Conservation (phyloP, 2,888 invertebrate species). For the Lochmaea capreae region DNA sequence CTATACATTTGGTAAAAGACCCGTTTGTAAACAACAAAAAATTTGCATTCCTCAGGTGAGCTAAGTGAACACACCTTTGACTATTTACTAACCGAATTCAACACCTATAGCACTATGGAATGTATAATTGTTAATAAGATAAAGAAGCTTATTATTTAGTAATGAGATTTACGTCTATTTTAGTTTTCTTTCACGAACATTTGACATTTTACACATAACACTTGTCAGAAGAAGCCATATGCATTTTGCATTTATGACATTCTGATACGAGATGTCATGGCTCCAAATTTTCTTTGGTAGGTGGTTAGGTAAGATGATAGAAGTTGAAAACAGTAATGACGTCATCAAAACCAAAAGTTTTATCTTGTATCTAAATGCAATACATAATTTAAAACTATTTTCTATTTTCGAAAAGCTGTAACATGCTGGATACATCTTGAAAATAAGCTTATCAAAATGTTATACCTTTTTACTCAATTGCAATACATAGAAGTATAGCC, state of each 20-base stretch:
- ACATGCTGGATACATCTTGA: too few relatives aligned
- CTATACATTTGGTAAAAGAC: conserved; percentile 36
- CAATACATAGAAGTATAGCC: too few relatives aligned
- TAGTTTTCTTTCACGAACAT: conserved; percentile 27
- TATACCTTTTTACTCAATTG: too few relatives aligned
- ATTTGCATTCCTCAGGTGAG: conserved; percentile 53
- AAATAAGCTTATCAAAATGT: too few relatives aligned
- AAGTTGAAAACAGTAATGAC: not conserved
- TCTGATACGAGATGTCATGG: conserved; percentile 6
- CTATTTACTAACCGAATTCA: conserved; percentile 14
- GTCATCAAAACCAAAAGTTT: not conserved
- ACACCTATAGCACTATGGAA: conserved; percentile 10
- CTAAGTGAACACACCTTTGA: conserved; percentile 35
- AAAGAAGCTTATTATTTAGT: conserved; percentile 14
- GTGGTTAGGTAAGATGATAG: not conserved
- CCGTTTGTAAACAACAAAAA: conserved; percentile 47
- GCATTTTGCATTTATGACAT: conserved; percentile 31
- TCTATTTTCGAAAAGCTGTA: too few relatives aligned
- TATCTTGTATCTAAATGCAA: too few relatives aligned
- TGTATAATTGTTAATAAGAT: conserved; percentile 14
- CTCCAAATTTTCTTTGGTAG: not conserved
- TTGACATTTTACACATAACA: conserved; percentile 39
- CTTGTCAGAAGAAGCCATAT: conserved; percentile 41
- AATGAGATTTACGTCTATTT: conserved; percentile 21
- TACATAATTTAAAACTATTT: not conserved